Conservation (phyloP, 2,113 vertebrate species). For the Odocoileus virginianus region DNA sequence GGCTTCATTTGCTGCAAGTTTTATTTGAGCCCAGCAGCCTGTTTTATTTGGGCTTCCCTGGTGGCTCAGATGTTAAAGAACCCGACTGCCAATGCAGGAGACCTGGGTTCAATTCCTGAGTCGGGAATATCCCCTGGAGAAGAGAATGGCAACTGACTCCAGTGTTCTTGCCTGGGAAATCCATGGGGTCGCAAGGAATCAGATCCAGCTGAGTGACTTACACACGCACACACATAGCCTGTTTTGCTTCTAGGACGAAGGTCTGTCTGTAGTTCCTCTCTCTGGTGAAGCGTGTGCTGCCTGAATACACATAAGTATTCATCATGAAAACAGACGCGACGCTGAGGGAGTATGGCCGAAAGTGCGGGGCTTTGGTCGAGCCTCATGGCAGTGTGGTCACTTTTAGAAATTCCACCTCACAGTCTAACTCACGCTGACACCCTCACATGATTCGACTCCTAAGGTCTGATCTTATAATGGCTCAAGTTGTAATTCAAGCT, state of each 20-base stretch:
- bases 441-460: too few relatives aligned
- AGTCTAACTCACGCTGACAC: fast-evolving
- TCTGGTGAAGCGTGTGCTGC: not conserved
- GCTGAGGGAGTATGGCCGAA: not conserved
- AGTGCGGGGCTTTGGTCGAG: not conserved
- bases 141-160: not conserved
- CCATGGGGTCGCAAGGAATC: not conserved
- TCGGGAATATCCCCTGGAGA: not conserved
- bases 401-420: not conserved
- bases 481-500: not conserved
- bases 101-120: not conserved
- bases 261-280: fast-evolving
- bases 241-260: not conserved
- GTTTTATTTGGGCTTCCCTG: not conserved
- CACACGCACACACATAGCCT: not conserved
- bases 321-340: not conserved
- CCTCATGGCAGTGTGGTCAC: too few relatives aligned
- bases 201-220: not conserved
- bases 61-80: not conserved
- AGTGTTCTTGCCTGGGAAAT: not conserved
- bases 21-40: not conserved
- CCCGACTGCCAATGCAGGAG: not conserved
- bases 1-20: not conserved
- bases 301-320: not conserved
- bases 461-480: fast-evolving